These are phyloP conservation scores for Lepidostoma basale DNA, from an alignment of 1,140 invertebrate genomes.

Conservation along the genomic window DNA sequence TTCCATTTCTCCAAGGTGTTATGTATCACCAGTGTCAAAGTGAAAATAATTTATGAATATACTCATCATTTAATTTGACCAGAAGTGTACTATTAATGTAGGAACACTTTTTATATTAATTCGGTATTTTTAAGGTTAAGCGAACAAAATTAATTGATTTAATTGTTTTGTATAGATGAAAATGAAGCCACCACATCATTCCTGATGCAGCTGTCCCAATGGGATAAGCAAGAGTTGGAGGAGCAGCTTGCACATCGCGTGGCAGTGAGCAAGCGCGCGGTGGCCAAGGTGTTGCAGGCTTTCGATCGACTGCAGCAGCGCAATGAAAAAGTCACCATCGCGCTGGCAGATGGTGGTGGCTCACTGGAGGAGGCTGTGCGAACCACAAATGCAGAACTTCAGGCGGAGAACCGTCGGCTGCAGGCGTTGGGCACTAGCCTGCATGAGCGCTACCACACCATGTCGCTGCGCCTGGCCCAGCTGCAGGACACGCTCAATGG, in stretches of 20 bases:
- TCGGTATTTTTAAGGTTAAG: too few species aligned
- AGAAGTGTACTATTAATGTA: too few species aligned
- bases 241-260: constrained; percentile 94
- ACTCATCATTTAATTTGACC: too few species aligned
- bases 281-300: constrained; percentile 94
- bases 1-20: too few species aligned
- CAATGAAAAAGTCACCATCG: constrained; percentile 89
- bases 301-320: constrained; percentile 93
- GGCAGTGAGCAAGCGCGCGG: constrained; percentile 89
- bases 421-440: constrained; percentile 91
- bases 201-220: constrained; percentile 93
- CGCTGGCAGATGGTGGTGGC: constrained; percentile 79
- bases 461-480: constrained; percentile 89
- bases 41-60: too few species aligned
- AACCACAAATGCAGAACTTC: constrained; percentile 84
- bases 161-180: constrained; percentile 71
- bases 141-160: not conserved
- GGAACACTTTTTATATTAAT: too few species aligned
- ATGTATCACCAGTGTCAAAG: too few species aligned
- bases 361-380: constrained; percentile 79
- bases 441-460: constrained; percentile 92
- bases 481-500: constrained; percentile 89
- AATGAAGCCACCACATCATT: constrained; percentile 97
- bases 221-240: constrained; percentile 97
- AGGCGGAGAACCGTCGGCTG: constrained; percentile 88